Conservation (phyloP, 2,797 vertebrate species). For the Pristis pectinata region DNA sequence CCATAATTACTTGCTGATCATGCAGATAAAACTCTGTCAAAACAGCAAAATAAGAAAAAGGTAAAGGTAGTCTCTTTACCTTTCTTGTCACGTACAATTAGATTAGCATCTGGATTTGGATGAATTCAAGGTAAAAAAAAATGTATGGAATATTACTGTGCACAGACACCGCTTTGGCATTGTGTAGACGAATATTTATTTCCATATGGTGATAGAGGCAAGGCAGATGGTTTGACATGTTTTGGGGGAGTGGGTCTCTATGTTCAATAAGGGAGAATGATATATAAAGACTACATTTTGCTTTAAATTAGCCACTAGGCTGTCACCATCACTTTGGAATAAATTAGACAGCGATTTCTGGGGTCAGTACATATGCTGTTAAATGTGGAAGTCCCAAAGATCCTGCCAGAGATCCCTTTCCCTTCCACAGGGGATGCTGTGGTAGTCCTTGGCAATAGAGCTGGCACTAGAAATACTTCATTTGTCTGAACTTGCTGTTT, state of each 20-base stretch:
- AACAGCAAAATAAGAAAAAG: conserved; percentile 59
- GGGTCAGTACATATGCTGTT: background rate
- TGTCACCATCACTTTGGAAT: background rate
- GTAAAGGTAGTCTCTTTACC: conserved; percentile 57
- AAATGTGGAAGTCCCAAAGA: background rate
- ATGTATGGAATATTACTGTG: conserved; percentile 48
- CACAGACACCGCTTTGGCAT: conserved; percentile 43
- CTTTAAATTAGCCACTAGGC: background rate
- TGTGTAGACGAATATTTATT: conserved; percentile 34
- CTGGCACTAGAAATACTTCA: background rate
- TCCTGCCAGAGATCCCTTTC: background rate
- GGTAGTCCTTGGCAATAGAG: background rate
- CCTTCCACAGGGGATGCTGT: background rate
- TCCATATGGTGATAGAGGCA: background rate
- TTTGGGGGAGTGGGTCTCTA: background rate
- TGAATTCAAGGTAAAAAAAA: conserved; percentile 56
- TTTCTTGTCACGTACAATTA: conserved; percentile 64
- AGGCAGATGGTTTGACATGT: background rate
- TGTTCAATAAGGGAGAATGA: background rate
- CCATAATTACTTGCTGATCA: conserved; percentile 72
- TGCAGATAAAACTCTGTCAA: conserved; percentile 58
- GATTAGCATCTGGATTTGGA: conserved; percentile 64
- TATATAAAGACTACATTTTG: background rate
- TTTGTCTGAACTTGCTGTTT: background rate
- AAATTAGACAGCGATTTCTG: background rate